These are phyloP conservation scores for Bursaphelenchus okinawaensis DNA, from an alignment of 2,888 invertebrate genomes.

Conservation along the genomic window DNA sequence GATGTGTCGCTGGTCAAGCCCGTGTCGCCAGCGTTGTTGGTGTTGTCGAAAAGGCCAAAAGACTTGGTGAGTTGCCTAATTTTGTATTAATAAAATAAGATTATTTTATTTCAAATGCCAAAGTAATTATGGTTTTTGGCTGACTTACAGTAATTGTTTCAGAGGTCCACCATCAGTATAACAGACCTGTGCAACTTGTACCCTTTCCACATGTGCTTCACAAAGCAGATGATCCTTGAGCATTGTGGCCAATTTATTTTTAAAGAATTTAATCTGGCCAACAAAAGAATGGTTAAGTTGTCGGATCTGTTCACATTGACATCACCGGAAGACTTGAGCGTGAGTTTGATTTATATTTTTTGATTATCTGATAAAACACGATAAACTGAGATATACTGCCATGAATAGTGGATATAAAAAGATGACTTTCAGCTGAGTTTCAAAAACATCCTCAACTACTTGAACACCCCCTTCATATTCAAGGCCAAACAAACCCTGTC, in stretches of 20 bases:
- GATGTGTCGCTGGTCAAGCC: constrained; percentile 9
- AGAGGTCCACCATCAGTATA: constrained; percentile 1
- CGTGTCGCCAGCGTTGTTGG: not conserved
- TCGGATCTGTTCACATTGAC: constrained; percentile 45
- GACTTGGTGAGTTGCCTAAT: not conserved
- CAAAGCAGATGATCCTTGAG: constrained; percentile 48
- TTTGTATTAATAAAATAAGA: not conserved
- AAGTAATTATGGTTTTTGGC: not conserved
- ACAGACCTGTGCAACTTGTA: constrained; percentile 30
- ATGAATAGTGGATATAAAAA: not conserved
- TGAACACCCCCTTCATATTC: constrained; percentile 48
- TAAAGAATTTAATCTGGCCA: constrained; percentile 40
- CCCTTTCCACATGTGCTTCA: constrained; percentile 50
- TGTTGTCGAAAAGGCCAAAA: not conserved
- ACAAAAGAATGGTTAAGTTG: constrained; percentile 42
- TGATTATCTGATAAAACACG: not conserved
- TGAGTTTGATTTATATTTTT: constrained; percentile 4
- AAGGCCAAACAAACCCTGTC: constrained; percentile 39
- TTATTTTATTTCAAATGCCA: not conserved
- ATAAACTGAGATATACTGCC: too few species aligned
- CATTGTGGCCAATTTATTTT: constrained; percentile 44
- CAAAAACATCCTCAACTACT: constrained; percentile 42
- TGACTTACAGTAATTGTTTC: not conserved
- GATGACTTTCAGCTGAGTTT: constrained; percentile 35
- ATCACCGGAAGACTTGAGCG: constrained; percentile 45